These are phyloP conservation scores for Xenopus borealis DNA, from an alignment of 2,113 vertebrate genomes.

Conservation along the genomic window DNA sequence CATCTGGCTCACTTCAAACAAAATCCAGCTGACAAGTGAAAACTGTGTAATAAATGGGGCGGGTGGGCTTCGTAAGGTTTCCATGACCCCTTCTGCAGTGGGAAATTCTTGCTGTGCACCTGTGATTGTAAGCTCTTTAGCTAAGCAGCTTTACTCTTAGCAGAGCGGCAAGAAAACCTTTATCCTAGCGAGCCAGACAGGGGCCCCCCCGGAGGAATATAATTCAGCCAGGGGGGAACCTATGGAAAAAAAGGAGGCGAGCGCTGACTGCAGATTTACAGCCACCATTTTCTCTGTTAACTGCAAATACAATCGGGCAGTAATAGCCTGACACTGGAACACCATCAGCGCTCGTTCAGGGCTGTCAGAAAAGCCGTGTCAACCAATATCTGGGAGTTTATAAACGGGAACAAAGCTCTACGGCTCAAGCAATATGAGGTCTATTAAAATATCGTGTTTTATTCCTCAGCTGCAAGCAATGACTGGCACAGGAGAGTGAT, in stretches of 20 bases:
- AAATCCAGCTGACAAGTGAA: not conserved
- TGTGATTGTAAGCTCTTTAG: not conserved
- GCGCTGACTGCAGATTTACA: conserved; percentile 81
- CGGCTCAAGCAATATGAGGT: conserved; percentile 76
- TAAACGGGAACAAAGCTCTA: conserved; percentile 75
- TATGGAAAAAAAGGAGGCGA: conserved; percentile 76
- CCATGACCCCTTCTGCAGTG: not conserved
- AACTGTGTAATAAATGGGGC: not conserved
- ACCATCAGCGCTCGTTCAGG: conserved; percentile 72
- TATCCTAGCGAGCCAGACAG: conserved; percentile 31
- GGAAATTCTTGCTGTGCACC: not conserved
- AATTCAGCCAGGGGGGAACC: conserved; percentile 74
- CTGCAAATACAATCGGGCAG: conserved; percentile 96
- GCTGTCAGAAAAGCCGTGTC: conserved; percentile 78
- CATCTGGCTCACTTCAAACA: not conserved
- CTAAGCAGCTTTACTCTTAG: too few relatives aligned
- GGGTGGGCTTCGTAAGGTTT: not conserved
- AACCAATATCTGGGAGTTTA: conserved; percentile 78
- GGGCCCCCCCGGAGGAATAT: conserved; percentile 62
- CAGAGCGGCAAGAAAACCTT: conserved; percentile 51
- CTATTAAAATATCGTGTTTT: conserved; percentile 76
- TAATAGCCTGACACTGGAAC: conserved; percentile 88
- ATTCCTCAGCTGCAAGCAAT: conserved; percentile 71
- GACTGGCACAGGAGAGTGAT: conserved; percentile 59
- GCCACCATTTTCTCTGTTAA: conserved; percentile 92